Evolutionary conservation across 2,888 invertebrate species (phyloP), one percentile per base, ranked within the genome.

Genomic region (Teleogryllus oceanicus): DNA sequence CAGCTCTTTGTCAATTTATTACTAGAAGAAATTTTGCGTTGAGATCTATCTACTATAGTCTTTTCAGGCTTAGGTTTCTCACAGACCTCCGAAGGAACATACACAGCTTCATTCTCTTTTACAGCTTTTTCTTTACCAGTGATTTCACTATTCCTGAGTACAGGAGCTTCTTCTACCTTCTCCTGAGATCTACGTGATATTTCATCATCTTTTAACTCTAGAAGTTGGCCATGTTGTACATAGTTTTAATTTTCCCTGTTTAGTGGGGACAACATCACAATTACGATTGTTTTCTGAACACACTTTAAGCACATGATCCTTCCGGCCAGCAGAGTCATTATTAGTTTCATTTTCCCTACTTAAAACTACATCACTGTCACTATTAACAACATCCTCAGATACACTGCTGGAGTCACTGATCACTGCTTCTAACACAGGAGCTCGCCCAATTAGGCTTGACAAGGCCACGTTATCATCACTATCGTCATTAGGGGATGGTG

Each of bases 361-460:
- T n/a, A 49, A 11, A 18, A 37, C 50, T 49, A n/a, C 16, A 50
- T 77, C 50, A 77, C 77, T 77, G 50, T 49, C 50, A 18, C 77
- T 77, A 50, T n/a, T 50, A 2, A 21, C 24, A 77, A 21, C 49
- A 75, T 85, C 86, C 84, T 88, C 88, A 82, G 87, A 87, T 82
- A 85, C 86, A 80, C 89, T 89, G 85, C 91, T 90, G 37, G 62
- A 62, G 62, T 62, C 62, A n/a, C 62, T 62, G 62, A 62, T n/a
- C n/a, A n/a, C 62, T 62, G 62, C 62, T 62, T 62, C 62, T 62
- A 62, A 62, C 62, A 62, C 62, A 62, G 62, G 62, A 62, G 62
- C 62, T 62, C 62, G 62, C 62, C 62, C 62, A n/a, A 62, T 62
- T 62, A 62, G 62, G 50, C 78, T 79, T 37, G 81, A 82, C 50